A percentile compares a stretch with the other conserved stretches of the same genome.
Evolutionary conservation across 2,888 invertebrate genomes (phyloP).

Genomic region (Limulus polyphemus): DNA sequence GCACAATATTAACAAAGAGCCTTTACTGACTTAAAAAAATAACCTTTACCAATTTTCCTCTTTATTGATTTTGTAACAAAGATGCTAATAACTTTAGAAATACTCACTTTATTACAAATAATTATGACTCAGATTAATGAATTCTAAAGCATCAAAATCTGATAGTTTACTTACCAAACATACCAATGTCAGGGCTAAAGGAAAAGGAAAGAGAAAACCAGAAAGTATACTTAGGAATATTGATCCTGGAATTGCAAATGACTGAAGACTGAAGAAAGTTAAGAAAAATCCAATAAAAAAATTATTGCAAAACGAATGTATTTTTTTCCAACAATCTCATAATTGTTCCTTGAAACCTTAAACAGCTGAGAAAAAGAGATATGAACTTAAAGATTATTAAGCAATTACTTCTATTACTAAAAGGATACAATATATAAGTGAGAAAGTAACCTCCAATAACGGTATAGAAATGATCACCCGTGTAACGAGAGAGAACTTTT

Average conservation of each 20-base stretch:
- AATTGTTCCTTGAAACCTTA: neutral
- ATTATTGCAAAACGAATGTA: conserved; percentile 1
- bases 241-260: conserved; percentile 98
- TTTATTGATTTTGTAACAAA: neutral
- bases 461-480: conserved; percentile 79
- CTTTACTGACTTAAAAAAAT: neutral
- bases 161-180: conserved; percentile 39
- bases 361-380: neutral
- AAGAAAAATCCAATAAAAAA: too few species aligned
- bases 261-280: conserved; percentile 62
- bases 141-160: neutral
- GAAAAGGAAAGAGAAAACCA: conserved; percentile 91
- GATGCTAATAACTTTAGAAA: too few species aligned
- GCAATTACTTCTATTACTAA: neutral
- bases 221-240: conserved; percentile 92
- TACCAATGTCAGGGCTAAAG: conserved; percentile 67
- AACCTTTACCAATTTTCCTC: neutral
- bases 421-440: conserved; percentile 96
- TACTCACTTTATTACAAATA: too few species aligned
- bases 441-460: conserved; percentile 79
- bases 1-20: neutral
- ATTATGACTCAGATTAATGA: too few species aligned
- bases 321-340: neutral
- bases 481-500: conserved; percentile 76
- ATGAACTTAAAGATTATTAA: conserved; percentile 2